Evolutionary conservation across 2,113 vertebrate species (phyloP), one percentile per base, ranked within the genome.

Genomic region (Plotosus lineatus): DNA sequence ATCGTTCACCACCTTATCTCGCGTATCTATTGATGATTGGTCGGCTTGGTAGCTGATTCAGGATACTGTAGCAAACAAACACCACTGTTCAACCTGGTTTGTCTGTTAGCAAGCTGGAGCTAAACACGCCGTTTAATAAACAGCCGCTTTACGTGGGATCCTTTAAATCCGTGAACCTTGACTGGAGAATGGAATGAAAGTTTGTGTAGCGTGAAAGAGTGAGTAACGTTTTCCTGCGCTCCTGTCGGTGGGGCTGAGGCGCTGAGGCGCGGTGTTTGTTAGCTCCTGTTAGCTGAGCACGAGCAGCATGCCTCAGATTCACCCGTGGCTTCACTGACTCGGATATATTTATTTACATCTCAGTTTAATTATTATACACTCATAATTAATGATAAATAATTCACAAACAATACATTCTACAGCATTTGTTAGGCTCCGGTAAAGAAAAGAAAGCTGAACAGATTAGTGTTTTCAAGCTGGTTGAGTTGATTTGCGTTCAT

Each of bases 1-100:
- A 19, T 78, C 63, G 3, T 53, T 55, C 33, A 19, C 0, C 10
- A 11, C 44, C 1, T 61, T 68, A n/a, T 63, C 17, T 38, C 6
- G 68, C 66, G 73, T 65, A 36, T 31, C 50, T 21, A 17, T 44
- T 33, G 42, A 2, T 63, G 82, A 85, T 83, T 83, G 84, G 84
- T 48, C 78, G n/a, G 11, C 69, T 31, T 72, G 44, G 28, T 73
- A 51, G 55, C 36, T 38, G 48, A 36, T 12, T 85, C 81, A 60
- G 44, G 50, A 75, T 85, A 80, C 81, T 73, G 78, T 74, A 28
- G 55, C 33, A n/a, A 80, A 76, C 28, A 60, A 60, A 51, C 73
- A 40, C 26, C 48, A 19, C 36, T 33, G 33, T 36, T 7, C 48
- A 71, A 14, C n/a, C 75, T 28, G 40, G 78, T 55, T 33, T 53